Base-by-base conservation (phyloP, 2,113 vertebrate species). In the Butorides virescens region DNA sequence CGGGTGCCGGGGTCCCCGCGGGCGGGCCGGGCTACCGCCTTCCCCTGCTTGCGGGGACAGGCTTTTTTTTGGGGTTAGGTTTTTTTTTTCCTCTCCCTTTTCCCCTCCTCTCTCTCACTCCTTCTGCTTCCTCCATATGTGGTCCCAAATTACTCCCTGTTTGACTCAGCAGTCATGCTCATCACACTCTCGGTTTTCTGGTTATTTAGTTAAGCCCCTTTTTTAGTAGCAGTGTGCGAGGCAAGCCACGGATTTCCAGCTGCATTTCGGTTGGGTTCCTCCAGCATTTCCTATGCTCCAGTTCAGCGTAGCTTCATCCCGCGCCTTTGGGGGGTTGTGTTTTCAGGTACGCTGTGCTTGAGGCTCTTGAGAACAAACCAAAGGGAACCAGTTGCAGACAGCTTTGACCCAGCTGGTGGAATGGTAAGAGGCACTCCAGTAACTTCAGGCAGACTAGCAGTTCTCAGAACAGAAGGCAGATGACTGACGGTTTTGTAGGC, bases 101-200 rank as follows among this genome's bases (percentile, higher is more conserved):
- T 46, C 17, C 23, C 22, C 11, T 85, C 88, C 90, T 94, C 90
- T 89, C 68, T 91, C 94, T 88, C 91, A 29, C 49, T 93, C 95
- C 95, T 93, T 91, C 90, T 94, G 96, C 80, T 91, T 92, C 83
- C 87, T 95, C 95, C 96, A 88, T 95, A 86, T 94, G 95, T 39
- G 72, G 67, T 94, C 83, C 93, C 67, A 63, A 83, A 88, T 95
- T 88, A 55, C 87, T 91, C 93, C 89, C 47, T 7, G 56, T 91
- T 92, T 96, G 93, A 83, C 88, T 95, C 92, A 90, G 90, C 75
- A 76, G 92, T 86, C 93, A 47, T 86, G 94, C 86, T 91, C 66
- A 34, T 81, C 81, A 22, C 82, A 6, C 79, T 90, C 46, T 23
- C 15, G 44, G 49, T 44, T 88, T 85, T 75, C 70, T 93, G 88